Evolutionary conservation across 64 coral and sea anemone species (phyloP).

Genomic region (Trachythela sp.): DNA sequence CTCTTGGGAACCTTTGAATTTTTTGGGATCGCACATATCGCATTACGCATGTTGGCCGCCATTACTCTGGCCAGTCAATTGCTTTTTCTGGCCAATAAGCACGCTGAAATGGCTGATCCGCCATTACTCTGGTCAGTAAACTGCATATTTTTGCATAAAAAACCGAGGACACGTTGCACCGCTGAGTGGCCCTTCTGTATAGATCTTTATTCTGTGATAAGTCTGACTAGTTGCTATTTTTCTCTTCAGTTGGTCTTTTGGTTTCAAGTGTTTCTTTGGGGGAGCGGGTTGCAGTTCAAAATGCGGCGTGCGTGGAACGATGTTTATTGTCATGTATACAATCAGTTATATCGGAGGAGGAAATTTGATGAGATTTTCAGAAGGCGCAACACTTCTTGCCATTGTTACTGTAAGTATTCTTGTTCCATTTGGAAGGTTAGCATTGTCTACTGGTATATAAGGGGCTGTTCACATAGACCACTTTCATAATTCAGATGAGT

Average conservation of each 20-base stretch:
- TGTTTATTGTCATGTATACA: slow-evolving; percentile 78
- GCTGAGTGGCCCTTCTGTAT: too few relatives aligned
- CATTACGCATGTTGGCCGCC: too few relatives aligned
- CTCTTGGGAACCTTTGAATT: too few relatives aligned
- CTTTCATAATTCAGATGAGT: too few relatives aligned
- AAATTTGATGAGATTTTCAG: slow-evolving; percentile 68
- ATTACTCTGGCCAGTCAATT: too few relatives aligned
- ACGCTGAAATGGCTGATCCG: too few relatives aligned
- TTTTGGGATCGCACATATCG: too few relatives aligned
- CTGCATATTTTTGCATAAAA: too few relatives aligned
- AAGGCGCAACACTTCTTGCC: slow-evolving; percentile 76
- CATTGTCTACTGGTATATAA: neutral
- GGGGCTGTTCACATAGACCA: too few relatives aligned
- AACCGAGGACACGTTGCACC: too few relatives aligned
- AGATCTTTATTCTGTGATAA: neutral
- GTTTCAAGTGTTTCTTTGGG: slow-evolving; percentile 80
- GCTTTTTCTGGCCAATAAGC: too few relatives aligned
- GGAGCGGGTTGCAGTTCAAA: slow-evolving; percentile 52
- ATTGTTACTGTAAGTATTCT: slow-evolving; percentile 64
- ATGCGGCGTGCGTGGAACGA: slow-evolving; percentile 54
- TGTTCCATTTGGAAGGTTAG: neutral
- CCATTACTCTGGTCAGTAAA: too few relatives aligned
- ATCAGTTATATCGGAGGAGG: slow-evolving; percentile 48
- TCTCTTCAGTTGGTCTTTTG: slow-evolving; percentile 78
- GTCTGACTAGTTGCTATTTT: neutral